phyloP scores from a whole-genome alignment of 2,888 invertebrate species.

The Falcaria lacertinaria region DNA sequence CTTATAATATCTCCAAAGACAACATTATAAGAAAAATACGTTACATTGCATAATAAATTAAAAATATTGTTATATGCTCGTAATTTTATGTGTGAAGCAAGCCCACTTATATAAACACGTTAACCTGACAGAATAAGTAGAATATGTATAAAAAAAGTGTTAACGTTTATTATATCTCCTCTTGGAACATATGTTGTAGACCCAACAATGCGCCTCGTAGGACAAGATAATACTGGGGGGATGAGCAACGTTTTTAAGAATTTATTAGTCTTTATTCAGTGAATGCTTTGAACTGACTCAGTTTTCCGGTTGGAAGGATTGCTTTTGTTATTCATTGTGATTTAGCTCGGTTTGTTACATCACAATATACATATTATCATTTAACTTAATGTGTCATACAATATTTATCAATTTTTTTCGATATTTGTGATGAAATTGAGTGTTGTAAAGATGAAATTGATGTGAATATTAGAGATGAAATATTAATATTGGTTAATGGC shows the following conservation, averaged over 20 bases:
- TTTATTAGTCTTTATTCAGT: slow-evolving; percentile 16
- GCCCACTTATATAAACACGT: slow-evolving; percentile 25
- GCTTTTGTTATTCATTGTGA: no score
- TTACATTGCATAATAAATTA: no score
- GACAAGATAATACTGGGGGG: slow-evolving; percentile 4
- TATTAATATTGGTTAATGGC: no score
- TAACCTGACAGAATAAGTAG: slow-evolving; percentile 23
- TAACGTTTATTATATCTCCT: slow-evolving; percentile 14
- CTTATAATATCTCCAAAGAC: no score
- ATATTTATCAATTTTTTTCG: no score
- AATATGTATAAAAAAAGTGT: slow-evolving; percentile 17
- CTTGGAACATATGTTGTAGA: slow-evolving; percentile 2
- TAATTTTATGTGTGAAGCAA: slow-evolving; percentile 17
- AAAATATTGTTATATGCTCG: slow-evolving; percentile 5
- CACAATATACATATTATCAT: no score
- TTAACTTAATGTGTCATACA: no score
- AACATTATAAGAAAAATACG: no score
- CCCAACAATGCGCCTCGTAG: background rate
- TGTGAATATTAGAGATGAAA: no score
- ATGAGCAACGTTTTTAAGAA: slow-evolving; percentile 13
- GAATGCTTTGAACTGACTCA: slow-evolving; percentile 8
- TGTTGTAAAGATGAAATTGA: no score
- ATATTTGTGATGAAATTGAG: no score
- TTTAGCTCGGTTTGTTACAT: no score
- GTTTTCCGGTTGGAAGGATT: slow-evolving; percentile 3